phyloP scores from a whole-genome alignment of 2,113 vertebrate species.

The Aegypius monachus region DNA sequence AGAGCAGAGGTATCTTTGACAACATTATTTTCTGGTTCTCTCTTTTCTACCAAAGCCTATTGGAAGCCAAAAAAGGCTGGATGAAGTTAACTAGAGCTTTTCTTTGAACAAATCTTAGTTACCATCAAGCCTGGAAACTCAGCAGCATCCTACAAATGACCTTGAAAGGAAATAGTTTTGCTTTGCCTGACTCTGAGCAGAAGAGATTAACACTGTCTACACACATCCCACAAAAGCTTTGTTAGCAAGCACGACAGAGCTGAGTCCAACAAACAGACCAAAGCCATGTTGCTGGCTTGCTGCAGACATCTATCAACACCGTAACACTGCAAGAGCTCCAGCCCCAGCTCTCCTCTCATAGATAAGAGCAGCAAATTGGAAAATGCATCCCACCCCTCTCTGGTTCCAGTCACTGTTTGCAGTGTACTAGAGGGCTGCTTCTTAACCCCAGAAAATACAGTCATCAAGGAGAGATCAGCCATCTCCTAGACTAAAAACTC shows the following conservation, averaged over 20 bases:
- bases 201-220: background rate
- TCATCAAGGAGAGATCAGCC: background rate
- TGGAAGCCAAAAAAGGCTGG: background rate
- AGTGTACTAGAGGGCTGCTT: background rate
- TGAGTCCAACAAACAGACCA: background rate
- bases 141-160: background rate
- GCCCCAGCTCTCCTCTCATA: background rate
- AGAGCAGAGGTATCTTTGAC: background rate
- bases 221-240: background rate
- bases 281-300: background rate
- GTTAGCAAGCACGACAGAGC: background rate
- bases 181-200: background rate
- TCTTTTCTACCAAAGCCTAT: background rate
- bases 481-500: background rate
- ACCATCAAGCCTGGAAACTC: background rate
- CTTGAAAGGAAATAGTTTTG: background rate
- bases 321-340: background rate
- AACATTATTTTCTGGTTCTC: background rate
- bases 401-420: background rate
- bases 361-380: background rate
- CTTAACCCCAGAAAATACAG: background rate
- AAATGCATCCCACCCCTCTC: background rate
- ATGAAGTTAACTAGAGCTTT: background rate
- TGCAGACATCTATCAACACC: background rate
- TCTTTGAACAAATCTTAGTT: background rate